Conservation (phyloP, 2,113 vertebrate species). For the Catharus minimus region DNA sequence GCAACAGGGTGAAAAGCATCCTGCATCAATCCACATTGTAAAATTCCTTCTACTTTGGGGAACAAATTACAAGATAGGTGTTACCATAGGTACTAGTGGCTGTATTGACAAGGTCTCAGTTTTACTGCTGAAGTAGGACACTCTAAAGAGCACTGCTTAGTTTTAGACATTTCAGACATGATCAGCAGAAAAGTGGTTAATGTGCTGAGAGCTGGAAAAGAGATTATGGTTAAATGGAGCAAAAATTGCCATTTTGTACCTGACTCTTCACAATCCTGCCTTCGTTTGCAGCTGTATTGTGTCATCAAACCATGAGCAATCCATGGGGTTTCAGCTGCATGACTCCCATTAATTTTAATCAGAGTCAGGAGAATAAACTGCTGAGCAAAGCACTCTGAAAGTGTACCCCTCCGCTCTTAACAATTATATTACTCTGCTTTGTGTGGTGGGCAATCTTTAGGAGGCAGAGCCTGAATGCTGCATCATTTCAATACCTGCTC, state of each 20-base stretch:
- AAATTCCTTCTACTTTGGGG: background rate
- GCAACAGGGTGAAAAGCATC: background rate
- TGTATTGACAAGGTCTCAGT: background rate
- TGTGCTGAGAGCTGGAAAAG: slow-evolving; percentile 53
- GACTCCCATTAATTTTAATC: slow-evolving; percentile 67
- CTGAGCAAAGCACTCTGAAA: slow-evolving; percentile 52
- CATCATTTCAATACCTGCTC: slow-evolving; percentile 50
- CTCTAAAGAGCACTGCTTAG: background rate
- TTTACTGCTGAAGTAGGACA: background rate
- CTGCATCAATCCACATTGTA: background rate
- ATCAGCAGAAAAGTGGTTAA: slow-evolving; percentile 63
- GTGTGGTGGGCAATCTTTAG: slow-evolving; percentile 47
- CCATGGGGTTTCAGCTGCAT: slow-evolving; percentile 52
- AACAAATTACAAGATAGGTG: background rate
- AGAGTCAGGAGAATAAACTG: slow-evolving; percentile 58
- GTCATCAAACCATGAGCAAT: slow-evolving; percentile 52
- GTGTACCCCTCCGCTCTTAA: slow-evolving; percentile 13
- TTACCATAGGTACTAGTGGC: background rate
- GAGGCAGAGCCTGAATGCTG: slow-evolving; percentile 41
- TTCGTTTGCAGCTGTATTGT: slow-evolving; percentile 56
- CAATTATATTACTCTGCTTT: slow-evolving; percentile 39
- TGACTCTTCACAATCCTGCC: slow-evolving; percentile 43
- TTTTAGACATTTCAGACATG: background rate
- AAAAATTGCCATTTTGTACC: slow-evolving; percentile 68
- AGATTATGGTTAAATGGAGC: slow-evolving; percentile 49